Evolutionary conservation across 2,888 invertebrate species (phyloP).

Genomic region (Timema cristinae): DNA sequence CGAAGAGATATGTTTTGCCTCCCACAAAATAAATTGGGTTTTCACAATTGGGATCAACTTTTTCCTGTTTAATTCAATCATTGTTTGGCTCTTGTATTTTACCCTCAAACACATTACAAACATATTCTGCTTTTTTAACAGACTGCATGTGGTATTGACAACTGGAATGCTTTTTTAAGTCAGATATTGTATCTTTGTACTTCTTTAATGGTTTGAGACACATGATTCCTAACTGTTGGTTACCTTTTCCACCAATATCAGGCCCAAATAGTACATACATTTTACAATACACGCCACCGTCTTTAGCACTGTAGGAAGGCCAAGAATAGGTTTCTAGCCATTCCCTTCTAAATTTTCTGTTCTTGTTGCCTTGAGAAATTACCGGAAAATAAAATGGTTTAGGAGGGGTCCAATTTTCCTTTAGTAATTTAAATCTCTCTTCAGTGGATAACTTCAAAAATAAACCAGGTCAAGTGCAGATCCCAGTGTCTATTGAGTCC

Average conservation of each 20-base stretch:
- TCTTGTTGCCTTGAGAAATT: slow-evolving; percentile 9
- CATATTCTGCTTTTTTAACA: neutral
- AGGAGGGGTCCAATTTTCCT: slow-evolving; percentile 3
- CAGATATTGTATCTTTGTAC: slow-evolving; percentile 10
- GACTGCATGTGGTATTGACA: neutral
- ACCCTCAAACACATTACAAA: slow-evolving; percentile 3
- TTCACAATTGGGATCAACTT: slow-evolving; percentile 2
- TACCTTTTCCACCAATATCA: neutral
- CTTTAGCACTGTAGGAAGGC: neutral
- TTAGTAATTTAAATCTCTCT: neutral
- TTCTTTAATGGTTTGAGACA: slow-evolving; percentile 1
- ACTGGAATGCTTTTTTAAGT: neutral
- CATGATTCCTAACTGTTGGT: neutral
- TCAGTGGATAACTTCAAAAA: slow-evolving; percentile 2
- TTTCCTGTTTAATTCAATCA: slow-evolving; percentile 2
- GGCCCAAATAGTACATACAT: slow-evolving; percentile 8
- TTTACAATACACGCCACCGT: neutral
- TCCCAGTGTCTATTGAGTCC: neutral
- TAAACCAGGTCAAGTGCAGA: slow-evolving; percentile 7
- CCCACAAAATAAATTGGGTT: slow-evolving; percentile 1
- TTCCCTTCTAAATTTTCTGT: slow-evolving; percentile 12
- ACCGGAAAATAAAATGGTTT: neutral
- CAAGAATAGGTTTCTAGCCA: neutral
- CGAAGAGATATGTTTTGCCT: neutral
- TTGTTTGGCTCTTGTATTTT: slow-evolving; percentile 12